These are phyloP conservation scores for Limnephilus lunatus DNA, from an alignment of 2,888 invertebrate species.

Conservation along the genomic window DNA sequence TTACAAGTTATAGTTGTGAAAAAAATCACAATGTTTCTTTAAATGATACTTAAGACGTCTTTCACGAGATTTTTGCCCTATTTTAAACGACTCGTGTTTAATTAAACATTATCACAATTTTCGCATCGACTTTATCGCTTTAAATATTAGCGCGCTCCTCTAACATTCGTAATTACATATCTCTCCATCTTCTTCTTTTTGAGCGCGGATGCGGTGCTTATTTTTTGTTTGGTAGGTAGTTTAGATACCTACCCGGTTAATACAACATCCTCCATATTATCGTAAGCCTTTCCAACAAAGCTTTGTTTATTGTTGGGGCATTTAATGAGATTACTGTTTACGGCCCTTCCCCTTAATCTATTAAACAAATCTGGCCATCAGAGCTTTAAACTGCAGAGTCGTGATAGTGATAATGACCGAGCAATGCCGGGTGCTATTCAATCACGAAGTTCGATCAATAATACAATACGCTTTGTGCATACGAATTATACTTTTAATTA, in stretches of 20 bases:
- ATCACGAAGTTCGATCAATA: neutral
- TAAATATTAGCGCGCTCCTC: no score
- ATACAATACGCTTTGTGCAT: neutral
- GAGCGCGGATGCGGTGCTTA: no score
- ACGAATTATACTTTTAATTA: neutral
- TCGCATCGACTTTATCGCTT: no score
- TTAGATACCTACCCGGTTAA: neutral
- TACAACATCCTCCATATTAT: neutral
- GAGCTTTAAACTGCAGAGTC: neutral
- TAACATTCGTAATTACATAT: no score
- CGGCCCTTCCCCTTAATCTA: neutral
- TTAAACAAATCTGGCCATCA: conserved; percentile 3
- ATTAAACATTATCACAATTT: no score
- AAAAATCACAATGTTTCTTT: no score
- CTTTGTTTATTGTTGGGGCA: neutral
- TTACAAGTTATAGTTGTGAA: no score
- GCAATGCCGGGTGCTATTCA: neutral
- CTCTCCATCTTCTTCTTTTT: no score
- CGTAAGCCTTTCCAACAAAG: neutral
- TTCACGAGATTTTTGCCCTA: no score
- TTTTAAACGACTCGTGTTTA: no score
- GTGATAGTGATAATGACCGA: neutral
- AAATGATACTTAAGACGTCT: no score
- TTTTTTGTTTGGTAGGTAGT: no score
- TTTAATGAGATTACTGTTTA: conserved; percentile 26